Base-by-base conservation (phyloP, 2,113 vertebrate genomes). In the Corvus hawaiiensis region DNA sequence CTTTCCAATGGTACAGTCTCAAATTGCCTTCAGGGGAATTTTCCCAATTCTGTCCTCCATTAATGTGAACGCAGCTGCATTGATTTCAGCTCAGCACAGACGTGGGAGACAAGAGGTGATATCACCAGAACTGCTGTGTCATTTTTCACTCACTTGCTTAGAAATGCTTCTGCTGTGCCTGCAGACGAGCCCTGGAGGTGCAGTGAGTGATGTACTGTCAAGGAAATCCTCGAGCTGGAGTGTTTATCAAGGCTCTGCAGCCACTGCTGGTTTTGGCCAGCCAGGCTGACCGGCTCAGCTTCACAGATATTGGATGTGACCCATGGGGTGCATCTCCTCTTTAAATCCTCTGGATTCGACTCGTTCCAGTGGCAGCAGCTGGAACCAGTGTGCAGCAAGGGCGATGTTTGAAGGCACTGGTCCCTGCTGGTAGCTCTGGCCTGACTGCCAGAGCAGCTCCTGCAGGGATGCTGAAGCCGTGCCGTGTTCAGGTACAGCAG, bases 111-210 rank as follows among this genome's bases (percentile, higher is more conserved):
- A 11, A 16, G 81, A 71, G 63, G 66, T 66, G 76, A 69, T 32
- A 21, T 0, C 43, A 21, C 23, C 51, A 91, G 79, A 95, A 92
- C 27, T 88, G 92, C 83, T 83, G 88, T 83, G 90, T 94, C 92
- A 95, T 92, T 96, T 95, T 83, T 92, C 82, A 79, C 58, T 91
- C 30, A 6, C 48, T 92, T 75, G 48, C 95, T 80, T 22, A 55
- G 8, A 58, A 90, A 73, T 58, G 54, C 26, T 33, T 66, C 37
- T 66, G 54, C 62, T 48, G 81, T 69, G 74, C 78, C 66, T 76
- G 81, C 66, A 67, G 55, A 43, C 55, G 85, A 77, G 87, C 91
- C 91, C 72, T 69, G 22, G 82, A 88, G 81, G 56, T 58, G 46
- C 54, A 46, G 59, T 74, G 87, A 95, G 75, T 62, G 80, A 96